Percentiles rank a stretch among this genome's conserved stretches.
Evolutionary conservation across 2,113 vertebrate species (phyloP).

Genomic region (human (Homo sapiens)): DNA sequence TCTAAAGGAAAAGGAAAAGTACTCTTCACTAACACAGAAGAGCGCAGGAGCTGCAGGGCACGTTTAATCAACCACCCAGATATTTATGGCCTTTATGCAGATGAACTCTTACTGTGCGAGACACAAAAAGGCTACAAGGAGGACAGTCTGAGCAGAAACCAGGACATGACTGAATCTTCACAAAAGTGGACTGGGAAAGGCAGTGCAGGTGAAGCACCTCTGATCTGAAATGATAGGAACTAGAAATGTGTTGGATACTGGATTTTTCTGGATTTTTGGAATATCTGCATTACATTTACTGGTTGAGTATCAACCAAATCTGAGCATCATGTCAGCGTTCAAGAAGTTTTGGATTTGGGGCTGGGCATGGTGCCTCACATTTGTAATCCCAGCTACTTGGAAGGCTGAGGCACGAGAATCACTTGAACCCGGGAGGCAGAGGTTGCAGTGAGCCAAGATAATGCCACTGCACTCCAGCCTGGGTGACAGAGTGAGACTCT

Average conservation of each 20-base stretch:
- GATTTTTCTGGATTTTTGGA: not conserved
- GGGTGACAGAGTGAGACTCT: too few species aligned
- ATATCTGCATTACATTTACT: not conserved
- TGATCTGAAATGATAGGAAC: not conserved
- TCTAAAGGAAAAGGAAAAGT: not conserved
- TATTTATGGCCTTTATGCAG: rapidly evolving
- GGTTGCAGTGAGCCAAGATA: too few species aligned
- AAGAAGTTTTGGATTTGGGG: too few species aligned
- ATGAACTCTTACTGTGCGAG: not conserved
- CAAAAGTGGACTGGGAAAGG: too few species aligned
- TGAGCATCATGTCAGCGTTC: not conserved
- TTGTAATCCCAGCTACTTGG: too few species aligned
- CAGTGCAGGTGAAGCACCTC: not conserved
- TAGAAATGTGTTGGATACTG: not conserved
- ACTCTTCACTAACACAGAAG: rapidly evolving
- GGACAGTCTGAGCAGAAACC: not conserved
- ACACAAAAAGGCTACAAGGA: not conserved
- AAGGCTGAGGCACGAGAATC: too few species aligned
- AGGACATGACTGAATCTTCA: rapidly evolving
- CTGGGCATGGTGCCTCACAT: too few species aligned
- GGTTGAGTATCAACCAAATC: not conserved
- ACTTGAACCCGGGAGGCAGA: too few species aligned
- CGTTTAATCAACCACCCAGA: rapidly evolving
- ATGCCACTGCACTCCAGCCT: too few species aligned
- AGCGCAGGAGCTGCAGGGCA: rapidly evolving